Evolutionary conservation across 2,113 vertebrate species (phyloP).

Genomic region (Halcyon senegalensis): DNA sequence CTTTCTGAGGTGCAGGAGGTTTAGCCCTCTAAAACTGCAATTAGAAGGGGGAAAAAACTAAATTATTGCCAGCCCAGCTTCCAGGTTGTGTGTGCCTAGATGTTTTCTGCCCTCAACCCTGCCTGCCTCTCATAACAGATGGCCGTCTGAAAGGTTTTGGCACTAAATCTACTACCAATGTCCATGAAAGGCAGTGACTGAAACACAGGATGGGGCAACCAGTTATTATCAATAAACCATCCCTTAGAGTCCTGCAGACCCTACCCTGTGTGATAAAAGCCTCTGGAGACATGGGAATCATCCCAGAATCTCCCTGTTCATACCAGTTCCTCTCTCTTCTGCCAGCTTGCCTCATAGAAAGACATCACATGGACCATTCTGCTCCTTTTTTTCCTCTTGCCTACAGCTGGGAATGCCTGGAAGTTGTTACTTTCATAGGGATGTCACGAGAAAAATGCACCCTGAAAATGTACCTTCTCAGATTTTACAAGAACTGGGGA

Average conservation of each 20-base stretch:
- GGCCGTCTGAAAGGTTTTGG: not conserved
- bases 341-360: not conserved
- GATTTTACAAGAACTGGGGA: not conserved
- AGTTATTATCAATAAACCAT: not conserved
- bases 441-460: not conserved
- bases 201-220: not conserved
- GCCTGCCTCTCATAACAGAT: not conserved
- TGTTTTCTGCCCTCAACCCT: not conserved
- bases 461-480: not conserved
- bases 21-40: not conserved
- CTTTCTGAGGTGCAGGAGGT: not conserved
- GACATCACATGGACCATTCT: not conserved
- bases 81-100: not conserved
- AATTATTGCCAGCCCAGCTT: not conserved
- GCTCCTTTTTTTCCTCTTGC: not conserved
- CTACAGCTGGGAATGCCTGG: not conserved
- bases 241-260: not conserved
- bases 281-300: rapidly evolving
- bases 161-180: not conserved
- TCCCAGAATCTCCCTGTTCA: not conserved
- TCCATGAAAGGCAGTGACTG: not conserved
- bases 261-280: not conserved
- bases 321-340: not conserved
- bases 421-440: not conserved
- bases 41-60: not conserved